A percentile compares a stretch with the other conserved stretches of the same genome.
Conservation (phyloP, 2,888 invertebrate species). For the Ormia ochracea region DNA sequence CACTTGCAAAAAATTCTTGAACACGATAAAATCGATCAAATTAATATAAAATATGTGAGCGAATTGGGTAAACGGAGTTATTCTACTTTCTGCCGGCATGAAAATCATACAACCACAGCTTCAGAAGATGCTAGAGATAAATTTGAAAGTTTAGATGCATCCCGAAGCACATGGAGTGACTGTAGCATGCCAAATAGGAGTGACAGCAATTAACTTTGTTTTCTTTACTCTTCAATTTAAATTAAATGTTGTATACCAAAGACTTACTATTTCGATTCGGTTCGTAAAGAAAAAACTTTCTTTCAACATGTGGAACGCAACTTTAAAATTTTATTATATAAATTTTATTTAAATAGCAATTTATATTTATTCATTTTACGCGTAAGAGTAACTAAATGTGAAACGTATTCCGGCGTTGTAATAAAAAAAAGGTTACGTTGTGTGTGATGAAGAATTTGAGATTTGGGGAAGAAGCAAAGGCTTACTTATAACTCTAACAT, state of each 20-base stretch:
- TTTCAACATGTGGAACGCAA: too few relatives aligned
- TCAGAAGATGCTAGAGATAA: slow-evolving; percentile 52
- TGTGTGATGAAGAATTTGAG: too few relatives aligned
- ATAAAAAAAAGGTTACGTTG: too few relatives aligned
- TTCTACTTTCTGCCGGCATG: slow-evolving; percentile 45
- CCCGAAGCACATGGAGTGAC: slow-evolving; percentile 64
- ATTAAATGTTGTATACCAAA: slow-evolving; percentile 30
- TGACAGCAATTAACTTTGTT: background rate
- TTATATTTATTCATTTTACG: too few relatives aligned
- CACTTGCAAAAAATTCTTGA: slow-evolving; percentile 80
- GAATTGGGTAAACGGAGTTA: slow-evolving; percentile 53
- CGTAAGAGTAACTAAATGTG: too few relatives aligned
- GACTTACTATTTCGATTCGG: slow-evolving; percentile 9
- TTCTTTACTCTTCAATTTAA: background rate
- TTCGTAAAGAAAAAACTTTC: background rate
- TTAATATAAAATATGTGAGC: slow-evolving; percentile 52
- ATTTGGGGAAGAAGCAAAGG: too few relatives aligned
- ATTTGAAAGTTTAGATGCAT: slow-evolving; percentile 53
- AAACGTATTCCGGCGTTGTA: too few relatives aligned
- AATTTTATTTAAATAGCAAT: too few relatives aligned
- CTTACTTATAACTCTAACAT: too few relatives aligned
- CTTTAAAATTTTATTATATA: too few relatives aligned
- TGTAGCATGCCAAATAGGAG: slow-evolving; percentile 62
- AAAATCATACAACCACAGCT: slow-evolving; percentile 36
- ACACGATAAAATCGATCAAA: slow-evolving; percentile 49